These are phyloP conservation scores for Leuciscus waleckii DNA, from an alignment of 2,797 vertebrate species.

Conservation along the genomic window DNA sequence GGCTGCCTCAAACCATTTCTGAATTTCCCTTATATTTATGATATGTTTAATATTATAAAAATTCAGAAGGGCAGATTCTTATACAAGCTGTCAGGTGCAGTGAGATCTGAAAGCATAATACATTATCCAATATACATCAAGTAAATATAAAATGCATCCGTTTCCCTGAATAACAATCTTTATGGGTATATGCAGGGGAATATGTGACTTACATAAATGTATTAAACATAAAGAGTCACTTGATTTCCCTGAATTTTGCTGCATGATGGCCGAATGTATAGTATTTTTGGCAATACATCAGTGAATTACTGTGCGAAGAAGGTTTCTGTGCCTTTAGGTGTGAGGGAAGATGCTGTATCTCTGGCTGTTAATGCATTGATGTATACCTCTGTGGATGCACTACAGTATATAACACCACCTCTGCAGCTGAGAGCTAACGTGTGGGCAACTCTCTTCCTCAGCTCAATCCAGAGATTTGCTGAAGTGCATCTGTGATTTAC, in stretches of 20 bases:
- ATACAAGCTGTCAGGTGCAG: background rate
- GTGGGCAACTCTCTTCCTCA: constrained; percentile 14
- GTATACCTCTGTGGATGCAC: constrained; percentile 11
- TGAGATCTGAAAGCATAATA: background rate
- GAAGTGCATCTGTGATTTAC: constrained; percentile 16
- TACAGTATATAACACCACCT: constrained; percentile 20
- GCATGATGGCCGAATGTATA: background rate
- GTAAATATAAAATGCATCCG: background rate
- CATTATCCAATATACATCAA: background rate
- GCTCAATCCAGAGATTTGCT: background rate
- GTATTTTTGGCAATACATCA: constrained; percentile 19
- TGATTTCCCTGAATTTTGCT: background rate
- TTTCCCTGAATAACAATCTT: background rate
- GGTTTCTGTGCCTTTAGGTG: background rate
- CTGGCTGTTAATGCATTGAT: constrained; percentile 21
- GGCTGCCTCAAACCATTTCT: constrained; percentile 11
- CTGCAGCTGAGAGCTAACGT: background rate
- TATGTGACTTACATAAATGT: background rate
- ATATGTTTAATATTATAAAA: background rate
- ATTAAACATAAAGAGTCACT: background rate
- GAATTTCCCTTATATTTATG: background rate
- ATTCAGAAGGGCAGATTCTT: background rate
- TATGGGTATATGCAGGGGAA: background rate
- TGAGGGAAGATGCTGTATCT: constrained; percentile 21
- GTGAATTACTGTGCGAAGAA: constrained; percentile 1